phyloP scores from a whole-genome alignment of 2,888 invertebrate genomes.

The Drosophila mimetica region DNA sequence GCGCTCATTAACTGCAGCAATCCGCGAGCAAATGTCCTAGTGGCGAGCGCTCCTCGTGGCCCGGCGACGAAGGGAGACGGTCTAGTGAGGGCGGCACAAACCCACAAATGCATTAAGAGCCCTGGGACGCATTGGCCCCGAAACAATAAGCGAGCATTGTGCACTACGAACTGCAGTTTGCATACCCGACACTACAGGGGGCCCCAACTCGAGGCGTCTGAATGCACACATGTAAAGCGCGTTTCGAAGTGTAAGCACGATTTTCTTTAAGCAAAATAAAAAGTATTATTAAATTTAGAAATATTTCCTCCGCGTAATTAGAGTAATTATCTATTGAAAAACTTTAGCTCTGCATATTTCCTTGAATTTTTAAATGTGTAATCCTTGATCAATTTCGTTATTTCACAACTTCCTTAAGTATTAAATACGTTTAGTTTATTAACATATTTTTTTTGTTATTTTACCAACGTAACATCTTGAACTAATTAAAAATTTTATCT shows the following conservation, averaged over 20 bases:
- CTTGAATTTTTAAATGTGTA: background rate
- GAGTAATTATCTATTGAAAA: background rate
- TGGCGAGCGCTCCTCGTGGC: constrained; percentile 17
- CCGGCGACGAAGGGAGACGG: background rate
- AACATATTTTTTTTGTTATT: background rate
- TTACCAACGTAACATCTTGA: no score
- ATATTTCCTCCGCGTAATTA: background rate
- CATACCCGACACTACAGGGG: constrained; percentile 32
- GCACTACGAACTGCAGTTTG: constrained; percentile 48
- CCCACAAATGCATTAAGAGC: constrained; percentile 61
- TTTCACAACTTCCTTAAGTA: background rate
- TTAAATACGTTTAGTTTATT: background rate
- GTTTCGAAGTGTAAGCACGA: background rate
- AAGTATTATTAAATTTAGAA: no score
- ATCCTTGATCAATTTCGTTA: background rate
- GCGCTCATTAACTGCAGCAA: constrained; percentile 47
- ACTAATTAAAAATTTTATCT: no score
- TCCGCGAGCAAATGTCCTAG: constrained; percentile 45
- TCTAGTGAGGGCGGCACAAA: constrained; percentile 17
- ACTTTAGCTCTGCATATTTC: background rate
- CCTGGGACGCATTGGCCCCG: constrained; percentile 47
- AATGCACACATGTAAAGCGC: constrained; percentile 39
- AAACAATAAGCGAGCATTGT: constrained; percentile 76
- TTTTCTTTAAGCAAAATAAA: background rate
- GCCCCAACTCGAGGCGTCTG: constrained; percentile 37